These are phyloP conservation scores for Drosophila barbarae DNA, from an alignment of 2,888 invertebrate species.

Conservation along the genomic window DNA sequence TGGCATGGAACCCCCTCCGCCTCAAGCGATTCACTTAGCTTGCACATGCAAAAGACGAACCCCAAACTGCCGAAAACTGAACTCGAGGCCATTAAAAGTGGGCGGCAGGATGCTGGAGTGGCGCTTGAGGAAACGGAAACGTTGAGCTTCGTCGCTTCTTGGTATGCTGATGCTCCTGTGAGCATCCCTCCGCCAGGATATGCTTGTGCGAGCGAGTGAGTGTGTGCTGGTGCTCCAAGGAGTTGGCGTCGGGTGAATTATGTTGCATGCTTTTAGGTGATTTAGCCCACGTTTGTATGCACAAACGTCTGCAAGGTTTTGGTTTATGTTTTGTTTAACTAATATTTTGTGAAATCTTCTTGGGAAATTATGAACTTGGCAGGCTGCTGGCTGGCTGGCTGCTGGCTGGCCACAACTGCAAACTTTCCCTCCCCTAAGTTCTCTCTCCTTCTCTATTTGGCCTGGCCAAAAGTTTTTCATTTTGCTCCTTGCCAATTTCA, in stretches of 20 bases:
- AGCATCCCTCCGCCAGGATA: conserved; percentile 12
- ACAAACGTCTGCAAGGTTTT: conserved; percentile 71
- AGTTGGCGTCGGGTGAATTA: conserved; percentile 67
- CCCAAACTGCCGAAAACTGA: conserved; percentile 37
- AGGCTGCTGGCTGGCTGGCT: conserved; percentile 34
- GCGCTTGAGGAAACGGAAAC: conserved; percentile 73
- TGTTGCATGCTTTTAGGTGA: conserved; percentile 75
- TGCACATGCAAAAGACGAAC: conserved; percentile 69
- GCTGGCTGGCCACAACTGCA: conserved; percentile 48
- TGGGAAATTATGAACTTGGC: conserved; percentile 66
- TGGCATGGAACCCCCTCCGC: conserved; percentile 23
- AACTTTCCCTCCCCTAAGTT: conserved; percentile 11
- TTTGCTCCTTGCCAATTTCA: conserved; percentile 71
- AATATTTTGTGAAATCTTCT: conserved; percentile 72
- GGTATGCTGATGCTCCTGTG: conserved; percentile 46
- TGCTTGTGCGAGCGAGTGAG: neutral
- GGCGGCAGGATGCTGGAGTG: conserved; percentile 48
- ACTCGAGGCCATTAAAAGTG: conserved; percentile 62
- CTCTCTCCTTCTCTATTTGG: neutral
- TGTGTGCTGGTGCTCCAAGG: conserved; percentile 46
- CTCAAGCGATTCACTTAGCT: conserved; percentile 69
- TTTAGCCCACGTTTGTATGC: conserved; percentile 70
- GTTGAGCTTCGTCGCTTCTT: conserved; percentile 76
- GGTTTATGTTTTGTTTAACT: conserved; percentile 74
- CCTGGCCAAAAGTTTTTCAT: conserved; percentile 63